Percentiles rank a stretch among this genome's conserved stretches.
These are phyloP conservation scores for Diglossa cyanea DNA, from an alignment of 2,797 vertebrate genomes.

Conservation along the genomic window DNA sequence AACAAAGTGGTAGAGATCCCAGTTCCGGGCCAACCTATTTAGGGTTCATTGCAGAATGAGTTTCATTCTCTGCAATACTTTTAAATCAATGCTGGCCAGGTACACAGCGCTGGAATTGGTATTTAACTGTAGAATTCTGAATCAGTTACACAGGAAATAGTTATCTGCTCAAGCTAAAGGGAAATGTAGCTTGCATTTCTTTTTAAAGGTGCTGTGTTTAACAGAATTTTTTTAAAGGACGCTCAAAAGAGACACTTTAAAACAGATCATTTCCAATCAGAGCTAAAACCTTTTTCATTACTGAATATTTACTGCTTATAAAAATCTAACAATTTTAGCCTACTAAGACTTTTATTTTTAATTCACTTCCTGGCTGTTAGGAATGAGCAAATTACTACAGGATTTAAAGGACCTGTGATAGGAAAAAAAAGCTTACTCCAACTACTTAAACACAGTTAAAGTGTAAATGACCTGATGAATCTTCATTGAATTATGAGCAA, in stretches of 20 bases:
- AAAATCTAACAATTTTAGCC: neutral
- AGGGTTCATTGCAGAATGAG: neutral
- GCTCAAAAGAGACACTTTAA: neutral
- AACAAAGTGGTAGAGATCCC: neutral
- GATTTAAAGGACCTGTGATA: neutral
- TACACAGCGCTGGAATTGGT: neutral
- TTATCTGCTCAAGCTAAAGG: neutral
- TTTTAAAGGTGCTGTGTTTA: neutral
- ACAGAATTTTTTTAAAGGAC: neutral
- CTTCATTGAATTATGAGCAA: neutral
- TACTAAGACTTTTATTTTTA: neutral
- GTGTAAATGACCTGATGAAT: neutral
- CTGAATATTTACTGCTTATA: neutral
- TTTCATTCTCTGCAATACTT: neutral
- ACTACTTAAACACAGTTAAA: neutral
- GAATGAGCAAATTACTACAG: neutral
- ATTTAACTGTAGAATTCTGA: neutral
- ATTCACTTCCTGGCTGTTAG: neutral
- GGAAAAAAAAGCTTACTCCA: neutral
- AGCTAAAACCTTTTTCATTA: neutral
- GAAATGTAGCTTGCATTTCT: neutral
- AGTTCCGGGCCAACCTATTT: neutral
- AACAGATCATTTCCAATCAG: neutral
- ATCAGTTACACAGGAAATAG: neutral
- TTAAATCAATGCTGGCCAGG: neutral